These are phyloP conservation scores for Drosophila trichaetosa DNA, from an alignment of 2,888 invertebrate genomes.

Conservation along the genomic window DNA sequence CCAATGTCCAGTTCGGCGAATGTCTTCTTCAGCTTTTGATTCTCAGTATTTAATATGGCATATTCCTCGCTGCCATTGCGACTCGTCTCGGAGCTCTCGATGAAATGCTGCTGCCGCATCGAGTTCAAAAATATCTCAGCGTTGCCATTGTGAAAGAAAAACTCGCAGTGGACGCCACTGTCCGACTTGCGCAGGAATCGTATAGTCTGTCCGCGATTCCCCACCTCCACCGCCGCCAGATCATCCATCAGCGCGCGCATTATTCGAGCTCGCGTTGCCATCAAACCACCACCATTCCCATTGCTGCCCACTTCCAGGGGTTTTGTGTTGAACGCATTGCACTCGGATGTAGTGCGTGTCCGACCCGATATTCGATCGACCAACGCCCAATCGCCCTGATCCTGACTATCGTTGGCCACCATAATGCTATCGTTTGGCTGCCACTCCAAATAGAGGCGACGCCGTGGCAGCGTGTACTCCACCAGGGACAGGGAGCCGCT, in stretches of 20 bases:
- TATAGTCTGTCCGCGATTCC: constrained; percentile 86
- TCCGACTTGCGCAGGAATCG: constrained; percentile 88
- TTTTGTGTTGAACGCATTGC: constrained; percentile 83
- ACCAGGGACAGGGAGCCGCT: constrained; percentile 84
- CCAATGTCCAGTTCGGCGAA: constrained; percentile 93
- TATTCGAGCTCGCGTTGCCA: constrained; percentile 83
- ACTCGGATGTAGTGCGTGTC: constrained; percentile 84
- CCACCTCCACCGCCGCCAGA: constrained; percentile 88
- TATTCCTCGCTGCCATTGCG: constrained; percentile 87
- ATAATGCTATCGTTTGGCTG: constrained; percentile 90
- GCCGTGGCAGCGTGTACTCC: constrained; percentile 81
- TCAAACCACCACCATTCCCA: constrained; percentile 15
- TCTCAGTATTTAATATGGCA: constrained; percentile 89
- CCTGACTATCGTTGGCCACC: constrained; percentile 91
- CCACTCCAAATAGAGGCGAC: constrained; percentile 92
- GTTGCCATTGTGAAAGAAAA: constrained; percentile 95
- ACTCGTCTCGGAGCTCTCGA: constrained; percentile 86
- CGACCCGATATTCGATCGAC: constrained; percentile 88
- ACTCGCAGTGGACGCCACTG: constrained; percentile 88
- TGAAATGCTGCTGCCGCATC: constrained; percentile 81
- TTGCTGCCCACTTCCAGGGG: constrained; percentile 62
- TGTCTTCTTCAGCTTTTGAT: constrained; percentile 91
- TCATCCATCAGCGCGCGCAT: constrained; percentile 88
- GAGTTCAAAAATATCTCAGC: constrained; percentile 88
- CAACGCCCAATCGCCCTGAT: constrained; percentile 92